A percentile compares a stretch with the other conserved stretches of the same genome.
phyloP scores from a whole-genome alignment of 2,888 invertebrate species.

The Timandra comae region DNA sequence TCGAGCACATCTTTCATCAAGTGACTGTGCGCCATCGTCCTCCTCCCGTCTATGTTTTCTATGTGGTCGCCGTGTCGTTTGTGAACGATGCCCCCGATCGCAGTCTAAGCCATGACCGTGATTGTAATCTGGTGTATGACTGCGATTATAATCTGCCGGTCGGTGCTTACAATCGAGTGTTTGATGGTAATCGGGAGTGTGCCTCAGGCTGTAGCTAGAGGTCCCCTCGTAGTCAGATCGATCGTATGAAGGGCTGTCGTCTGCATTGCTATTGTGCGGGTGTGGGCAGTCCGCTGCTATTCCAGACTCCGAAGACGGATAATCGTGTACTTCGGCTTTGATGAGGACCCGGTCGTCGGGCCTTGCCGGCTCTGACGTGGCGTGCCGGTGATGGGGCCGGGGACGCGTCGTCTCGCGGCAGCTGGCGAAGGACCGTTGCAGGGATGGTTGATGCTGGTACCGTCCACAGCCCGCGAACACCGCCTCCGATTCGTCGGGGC shows the following conservation, averaged over 20 bases:
- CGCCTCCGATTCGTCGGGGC: slow-evolving; percentile 75
- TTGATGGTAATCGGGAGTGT: slow-evolving; percentile 60
- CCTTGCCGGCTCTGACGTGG: slow-evolving; percentile 62
- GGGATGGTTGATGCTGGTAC: slow-evolving; percentile 77
- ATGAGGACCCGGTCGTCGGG: slow-evolving; percentile 68
- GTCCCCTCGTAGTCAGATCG: slow-evolving; percentile 67
- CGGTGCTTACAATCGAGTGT: slow-evolving; percentile 61
- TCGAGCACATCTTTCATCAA: slow-evolving; percentile 67
- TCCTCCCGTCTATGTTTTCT: slow-evolving; percentile 59
- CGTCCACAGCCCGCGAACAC: slow-evolving; percentile 85
- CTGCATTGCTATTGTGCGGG: slow-evolving; percentile 63
- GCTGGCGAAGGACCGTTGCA: slow-evolving; percentile 65
- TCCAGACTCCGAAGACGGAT: slow-evolving; percentile 73
- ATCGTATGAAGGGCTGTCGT: slow-evolving; percentile 68
- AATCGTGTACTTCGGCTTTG: slow-evolving; percentile 71
- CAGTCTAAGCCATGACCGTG: slow-evolving; percentile 59
- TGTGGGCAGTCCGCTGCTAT: slow-evolving; percentile 71
- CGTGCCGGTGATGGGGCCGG: slow-evolving; percentile 62
- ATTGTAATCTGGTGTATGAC: slow-evolving; percentile 65
- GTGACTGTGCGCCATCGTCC: slow-evolving; percentile 62
- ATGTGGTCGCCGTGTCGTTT: slow-evolving; percentile 56
- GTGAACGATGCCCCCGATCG: slow-evolving; percentile 58
- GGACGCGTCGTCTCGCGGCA: slow-evolving; percentile 61
- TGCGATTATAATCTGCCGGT: slow-evolving; percentile 57
- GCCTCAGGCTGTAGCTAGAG: slow-evolving; percentile 61